phyloP scores from a whole-genome alignment of 1,140 invertebrate genomes.

The Aradophagus sp. region DNA sequence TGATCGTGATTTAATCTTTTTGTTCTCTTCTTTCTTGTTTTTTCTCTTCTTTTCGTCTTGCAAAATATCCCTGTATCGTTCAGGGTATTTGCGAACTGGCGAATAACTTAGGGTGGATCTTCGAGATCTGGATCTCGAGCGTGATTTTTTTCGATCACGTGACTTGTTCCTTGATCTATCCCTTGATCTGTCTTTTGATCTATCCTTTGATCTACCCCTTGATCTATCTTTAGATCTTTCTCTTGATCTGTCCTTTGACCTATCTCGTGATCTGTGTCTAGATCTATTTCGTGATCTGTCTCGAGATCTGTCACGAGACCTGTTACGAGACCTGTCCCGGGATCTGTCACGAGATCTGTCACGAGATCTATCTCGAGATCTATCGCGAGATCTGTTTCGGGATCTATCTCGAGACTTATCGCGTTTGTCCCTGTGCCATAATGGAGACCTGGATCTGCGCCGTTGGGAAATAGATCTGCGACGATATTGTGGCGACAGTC shows the following conservation, averaged over 20 bases:
- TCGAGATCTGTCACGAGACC: background rate
- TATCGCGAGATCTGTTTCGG: background rate
- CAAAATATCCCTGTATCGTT: conserved; percentile 78
- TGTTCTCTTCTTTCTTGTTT: conserved; percentile 49
- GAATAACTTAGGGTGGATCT: conserved; percentile 80
- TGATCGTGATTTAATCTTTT: conserved; percentile 41
- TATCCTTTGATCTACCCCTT: too few species aligned
- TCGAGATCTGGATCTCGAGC: conserved; percentile 67
- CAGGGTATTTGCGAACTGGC: conserved; percentile 78
- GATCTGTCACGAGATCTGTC: background rate
- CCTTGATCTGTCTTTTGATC: too few species aligned
- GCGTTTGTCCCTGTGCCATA: conserved; percentile 41
- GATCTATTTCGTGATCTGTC: background rate
- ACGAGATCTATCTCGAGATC: background rate
- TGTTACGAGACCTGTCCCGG: conserved; percentile 16
- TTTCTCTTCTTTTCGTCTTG: conserved; percentile 70
- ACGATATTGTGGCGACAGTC: conserved; percentile 49
- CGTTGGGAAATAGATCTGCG: conserved; percentile 39
- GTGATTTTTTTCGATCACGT: conserved; percentile 56
- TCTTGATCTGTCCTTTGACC: too few species aligned
- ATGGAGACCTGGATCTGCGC: conserved; percentile 53
- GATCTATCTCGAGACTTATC: background rate
- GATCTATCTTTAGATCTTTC: too few species aligned
- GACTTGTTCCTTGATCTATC: conserved; percentile 49
- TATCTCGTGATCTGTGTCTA: conserved; percentile 65